Evolutionary conservation across 2,113 vertebrate genomes (phyloP).

Genomic region (Cinclus cinclus): DNA sequence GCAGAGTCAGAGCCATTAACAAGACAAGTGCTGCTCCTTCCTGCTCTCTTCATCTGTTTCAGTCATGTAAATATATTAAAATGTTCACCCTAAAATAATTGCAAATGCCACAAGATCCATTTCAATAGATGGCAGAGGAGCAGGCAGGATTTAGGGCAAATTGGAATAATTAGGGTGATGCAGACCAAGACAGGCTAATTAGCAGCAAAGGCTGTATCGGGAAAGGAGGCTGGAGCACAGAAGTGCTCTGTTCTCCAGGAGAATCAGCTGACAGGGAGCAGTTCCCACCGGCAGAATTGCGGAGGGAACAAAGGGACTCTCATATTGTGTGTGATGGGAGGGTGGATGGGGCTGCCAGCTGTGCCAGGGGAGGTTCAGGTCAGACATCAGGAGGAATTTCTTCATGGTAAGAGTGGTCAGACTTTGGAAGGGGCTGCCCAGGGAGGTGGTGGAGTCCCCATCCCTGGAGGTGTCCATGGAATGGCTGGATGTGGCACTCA

Average conservation of each 20-base stretch:
- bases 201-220: not conserved
- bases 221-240: not conserved
- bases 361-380: not conserved
- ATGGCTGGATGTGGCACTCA: rapidly evolving
- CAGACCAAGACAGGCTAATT: slow-evolving; percentile 17
- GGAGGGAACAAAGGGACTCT: not conserved
- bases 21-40: not conserved
- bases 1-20: not conserved
- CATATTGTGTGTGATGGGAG: not conserved
- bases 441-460: not conserved
- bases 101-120: not conserved
- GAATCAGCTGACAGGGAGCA: not conserved
- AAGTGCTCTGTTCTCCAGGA: slow-evolving; percentile 24
- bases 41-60: not conserved
- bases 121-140: not conserved
- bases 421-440: not conserved
- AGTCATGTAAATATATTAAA: slow-evolving; percentile 19
- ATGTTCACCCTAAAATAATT: not conserved
- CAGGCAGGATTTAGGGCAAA: not conserved
- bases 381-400: not conserved
- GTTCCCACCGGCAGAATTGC: not conserved
- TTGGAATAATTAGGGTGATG: not conserved
- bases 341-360: not conserved
- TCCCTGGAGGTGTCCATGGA: not conserved
- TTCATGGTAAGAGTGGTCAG: not conserved